Evolutionary conservation across 2,888 invertebrate species (phyloP), one percentile per base, ranked within the genome.

Genomic region (Phaonia tiefii): DNA sequence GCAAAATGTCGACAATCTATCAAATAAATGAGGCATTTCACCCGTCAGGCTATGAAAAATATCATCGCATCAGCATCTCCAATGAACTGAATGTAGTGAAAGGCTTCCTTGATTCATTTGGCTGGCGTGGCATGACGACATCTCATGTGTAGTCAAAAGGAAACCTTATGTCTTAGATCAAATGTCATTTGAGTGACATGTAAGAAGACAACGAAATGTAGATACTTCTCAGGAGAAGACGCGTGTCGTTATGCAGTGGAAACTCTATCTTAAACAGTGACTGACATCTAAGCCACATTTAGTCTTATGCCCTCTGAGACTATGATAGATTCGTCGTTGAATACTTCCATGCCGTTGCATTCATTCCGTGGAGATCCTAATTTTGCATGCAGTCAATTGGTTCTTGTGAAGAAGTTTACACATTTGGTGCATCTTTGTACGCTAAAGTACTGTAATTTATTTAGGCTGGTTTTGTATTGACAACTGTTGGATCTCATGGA

Each of bases 1-100:
- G 37, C 60, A 69, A 63, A 39, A 37, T 42, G 63, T 63, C 63
- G 78, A 74, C 78, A 74, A 63, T 73, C 58, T 69, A 13, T 49
- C 37, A 74, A 70, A 65, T 79, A 79, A 79, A 70, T 74, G 78
- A 79, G 74, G 60, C 78, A 70, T 54, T 79, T 69, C 51, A 69
- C 22, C 78, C 69, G 31, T 5, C n/a, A 26, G 31, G 15, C 31
- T 31, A 15, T 15, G 58, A 22, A 20, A 26, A 58, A 15, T 26
- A 13, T 26, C 26, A 11, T 5, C 11, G n/a, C 22, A 39, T 17
- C 46, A 42, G 20, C 42, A 65, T 63, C 39, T n/a, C n/a, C n/a
- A 26, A 20, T 65, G 25, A 26, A 10, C 4, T 58, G 56, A 60
- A 13, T 25, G 60, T 26, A 63, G 39, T 44, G 26, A 49, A 46